A percentile compares a stretch with the other conserved stretches of the same genome.
Conservation (phyloP, 2,797 vertebrate species). For the Psittacula derbiana region DNA sequence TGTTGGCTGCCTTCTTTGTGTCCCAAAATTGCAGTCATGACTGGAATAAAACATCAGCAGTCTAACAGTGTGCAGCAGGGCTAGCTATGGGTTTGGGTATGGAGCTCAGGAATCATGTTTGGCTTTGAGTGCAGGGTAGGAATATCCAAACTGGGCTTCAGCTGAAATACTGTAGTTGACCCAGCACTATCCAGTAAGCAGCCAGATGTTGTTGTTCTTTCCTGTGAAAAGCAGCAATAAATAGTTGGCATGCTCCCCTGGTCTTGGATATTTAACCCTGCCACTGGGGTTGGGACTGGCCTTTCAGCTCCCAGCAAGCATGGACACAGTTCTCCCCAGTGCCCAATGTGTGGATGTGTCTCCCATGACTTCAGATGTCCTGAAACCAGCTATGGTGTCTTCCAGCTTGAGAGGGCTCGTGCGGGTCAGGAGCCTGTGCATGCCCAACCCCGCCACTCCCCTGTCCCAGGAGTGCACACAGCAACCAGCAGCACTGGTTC, state of each 20-base stretch:
- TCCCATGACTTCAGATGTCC: background rate
- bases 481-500: background rate
- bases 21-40: accelerated
- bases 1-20: background rate
- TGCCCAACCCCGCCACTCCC: background rate
- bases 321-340: background rate
- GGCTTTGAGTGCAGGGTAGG: background rate
- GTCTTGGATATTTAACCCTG: background rate
- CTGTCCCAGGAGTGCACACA: background rate
- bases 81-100: accelerated
- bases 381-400: background rate
- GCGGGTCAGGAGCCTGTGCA: accelerated
- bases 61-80: accelerated
- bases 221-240: background rate
- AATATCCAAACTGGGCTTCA: background rate
- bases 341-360: background rate
- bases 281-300: background rate
- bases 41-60: background rate
- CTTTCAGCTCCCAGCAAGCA: background rate
- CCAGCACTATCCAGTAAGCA: background rate
- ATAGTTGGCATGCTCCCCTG: background rate
- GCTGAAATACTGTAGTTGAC: background rate
- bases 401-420: accelerated
- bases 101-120: background rate
- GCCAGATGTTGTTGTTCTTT: background rate